Base-by-base conservation (phyloP, 1,140 invertebrate genomes). In the Drosophila kanapiae region DNA sequence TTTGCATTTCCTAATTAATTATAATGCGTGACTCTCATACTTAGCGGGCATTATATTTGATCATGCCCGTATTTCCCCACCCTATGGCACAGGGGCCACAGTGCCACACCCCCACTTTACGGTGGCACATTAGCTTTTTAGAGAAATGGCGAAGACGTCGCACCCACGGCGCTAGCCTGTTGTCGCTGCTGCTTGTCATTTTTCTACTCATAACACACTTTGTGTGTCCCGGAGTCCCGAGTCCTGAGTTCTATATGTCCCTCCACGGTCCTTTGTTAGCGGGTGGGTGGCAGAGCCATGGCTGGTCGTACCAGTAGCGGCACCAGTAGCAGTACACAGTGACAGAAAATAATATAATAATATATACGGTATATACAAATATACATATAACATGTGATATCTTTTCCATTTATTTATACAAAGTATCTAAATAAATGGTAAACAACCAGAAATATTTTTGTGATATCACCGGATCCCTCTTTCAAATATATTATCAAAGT, bases 1-100 rank as follows among this genome's bases (percentile, higher is more conserved):
- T 80, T 87, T 82, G 76, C 76, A 83, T 87, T 86, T 86, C 67
- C 77, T 87, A 79, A 86, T 86, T 86, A 86, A 87, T 86, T 87
- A 86, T 74, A 86, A 80, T 76, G 83, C 83, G 83, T 86, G 83
- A 86, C 82, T 82, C 47, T 51, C 60, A 77, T 87, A 76, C 84
- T 83, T 80, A 82, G 78, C 75, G 63, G 63, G 67, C 54, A 72
- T 61, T 80, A 43, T 61, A 16, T 67, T 51, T 47, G 58, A 67
- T 59, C 67, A 63, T 64, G 42, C 38, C 49, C 31, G 35, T 37
- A 42, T 51, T 27, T 58, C 45, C 56, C 49, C 16, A 38, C 54
- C 0, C 29, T 11, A n/a, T 13, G 18, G 10, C 42, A 8, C 40
- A 0, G 9, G 57, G 11, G 11, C 29, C 51, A 14, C 13, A 38